Base-by-base conservation (phyloP, 1,140 invertebrate species). In the Drosophila rufa region DNA sequence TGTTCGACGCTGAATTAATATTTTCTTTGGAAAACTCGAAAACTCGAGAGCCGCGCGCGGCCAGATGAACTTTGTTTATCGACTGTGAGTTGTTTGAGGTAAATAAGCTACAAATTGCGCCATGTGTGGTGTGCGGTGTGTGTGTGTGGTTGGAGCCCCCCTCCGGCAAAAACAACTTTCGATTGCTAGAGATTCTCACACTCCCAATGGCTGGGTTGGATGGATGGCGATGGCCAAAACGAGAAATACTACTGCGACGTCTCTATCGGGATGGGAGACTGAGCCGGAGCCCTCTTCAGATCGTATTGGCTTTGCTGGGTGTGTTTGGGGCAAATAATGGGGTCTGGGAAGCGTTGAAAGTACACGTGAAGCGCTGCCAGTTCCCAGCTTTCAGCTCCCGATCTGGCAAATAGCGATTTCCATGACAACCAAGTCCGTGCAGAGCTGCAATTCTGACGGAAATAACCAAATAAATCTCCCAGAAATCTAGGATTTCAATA, bases 41-140 rank as follows among this genome's bases (percentile, higher is more conserved):
- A 47, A 48, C 48, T 55, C 51, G 47, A 76, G 71, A 80, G 62
- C 64, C 17, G 36, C 56, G 60, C 17, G 36, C 56, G 60, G 59
- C 45, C 12, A 65, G 48, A 48, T 83, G 47, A 56, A 79, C 59
- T 65, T 79, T 75, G 82, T 79, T 87, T 85, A 65, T 60, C 38
- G 55, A 51, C 27, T 82, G 61, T 61, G 56, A 70, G 56, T 50
- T 75, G 42, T 50, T 66, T 22, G 48, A 48, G 53, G 61, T 66
- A 87, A 82, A 82, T 67, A 87, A 64, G 66, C 75, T 61, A 64
- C 60, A 75, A 86, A 86, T 71, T 82, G 83, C 83, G 71, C 65
- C 69, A 82, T 79, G 79, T 66, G 65, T 59, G 57, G 66, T 36
- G 30, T 33, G 30, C 30, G 30, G 30, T 25, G 11, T 22, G 43